Evolutionary conservation across 2,113 vertebrate species (phyloP).

Genomic region (Smithornis capensis): DNA sequence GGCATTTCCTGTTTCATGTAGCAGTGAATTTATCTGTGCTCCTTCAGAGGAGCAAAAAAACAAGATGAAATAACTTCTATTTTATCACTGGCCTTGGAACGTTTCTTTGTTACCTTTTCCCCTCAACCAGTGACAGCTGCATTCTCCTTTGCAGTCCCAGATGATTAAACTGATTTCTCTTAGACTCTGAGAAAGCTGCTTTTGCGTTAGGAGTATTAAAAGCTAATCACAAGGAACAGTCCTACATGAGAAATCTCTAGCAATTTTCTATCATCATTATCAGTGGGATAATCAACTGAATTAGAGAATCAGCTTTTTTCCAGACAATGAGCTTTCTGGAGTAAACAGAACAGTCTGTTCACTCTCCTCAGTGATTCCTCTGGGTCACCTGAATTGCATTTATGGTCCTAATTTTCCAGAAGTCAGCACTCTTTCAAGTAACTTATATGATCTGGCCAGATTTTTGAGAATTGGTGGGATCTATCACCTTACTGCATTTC

Average conservation of each 20-base stretch:
- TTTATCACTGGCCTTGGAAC: not conserved
- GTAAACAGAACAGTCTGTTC: not conserved
- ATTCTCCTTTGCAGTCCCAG: not conserved
- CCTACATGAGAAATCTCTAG: not conserved
- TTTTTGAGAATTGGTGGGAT: not conserved
- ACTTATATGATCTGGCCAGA: not conserved
- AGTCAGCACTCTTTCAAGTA: not conserved
- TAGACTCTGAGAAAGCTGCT: not conserved
- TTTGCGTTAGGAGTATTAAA: not conserved
- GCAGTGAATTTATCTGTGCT: slow-evolving; percentile 30
- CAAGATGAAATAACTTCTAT: slow-evolving; percentile 33
- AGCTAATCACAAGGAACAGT: not conserved
- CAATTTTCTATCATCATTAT: not conserved
- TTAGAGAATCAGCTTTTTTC: not conserved
- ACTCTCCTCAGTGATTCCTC: not conserved
- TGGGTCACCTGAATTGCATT: not conserved
- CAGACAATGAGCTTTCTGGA: not conserved
- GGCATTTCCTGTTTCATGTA: slow-evolving; percentile 34
- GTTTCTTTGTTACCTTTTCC: slow-evolving; percentile 30
- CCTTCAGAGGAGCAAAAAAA: slow-evolving; percentile 25
- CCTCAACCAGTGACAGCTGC: not conserved
- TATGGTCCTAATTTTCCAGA: not conserved
- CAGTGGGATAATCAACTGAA: not conserved
- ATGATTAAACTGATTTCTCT: slow-evolving; percentile 42
- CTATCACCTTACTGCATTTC: not conserved